Base-by-base conservation (phyloP, 92 coral and sea anemone species). In the Epizoanthus illoricatus region DNA sequence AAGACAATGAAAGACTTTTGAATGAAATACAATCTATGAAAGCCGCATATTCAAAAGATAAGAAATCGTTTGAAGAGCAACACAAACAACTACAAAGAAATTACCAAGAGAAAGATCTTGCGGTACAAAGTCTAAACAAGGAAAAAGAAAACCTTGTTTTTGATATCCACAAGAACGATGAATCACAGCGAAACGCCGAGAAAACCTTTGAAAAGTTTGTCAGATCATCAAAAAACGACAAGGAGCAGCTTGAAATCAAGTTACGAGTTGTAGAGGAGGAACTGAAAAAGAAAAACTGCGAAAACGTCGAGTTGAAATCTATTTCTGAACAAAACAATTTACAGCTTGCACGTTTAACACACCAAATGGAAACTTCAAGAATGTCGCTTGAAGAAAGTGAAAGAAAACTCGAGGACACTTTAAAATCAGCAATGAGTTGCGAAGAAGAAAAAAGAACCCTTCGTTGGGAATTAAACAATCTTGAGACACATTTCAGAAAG, bases 11-110 rank as follows among this genome's bases (percentile, higher is more conserved):
- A 40, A 54, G 66, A 9, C 72, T 63, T 20, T 78, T 64, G 24
- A 64, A 78, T 18, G 71, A 78, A 40, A 24, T 78, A 0, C 23
- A 64, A 5, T 57, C 43, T 41, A 43, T 78, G 7, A 78, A 64
- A 64, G 71, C 42, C 4, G 41, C 52, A 43, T 78, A 9, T 43
- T 21, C 47, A 42, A 62, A 45, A 4, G 71, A 78, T 4, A 64
- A 63, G 16, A 78, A 63, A 78, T 62, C 59, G 11, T 78, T 78
- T 78, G 71, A 78, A 63, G 82, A 78, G 21, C 59, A 45, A 43
- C 17, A 41, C 18, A 13, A 41, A 36, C 13, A 78, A 18, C 71
- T 78, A 21, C 82, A 78, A 64, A 28, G 54, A 10, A 78, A 42
- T 47, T 62, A 13, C 55, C 59, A 78, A 19, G 82, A 78, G 65